Evolutionary conservation across 92 coral and sea anemone genomes (phyloP).

Genomic region (Pocillopora grandis): DNA sequence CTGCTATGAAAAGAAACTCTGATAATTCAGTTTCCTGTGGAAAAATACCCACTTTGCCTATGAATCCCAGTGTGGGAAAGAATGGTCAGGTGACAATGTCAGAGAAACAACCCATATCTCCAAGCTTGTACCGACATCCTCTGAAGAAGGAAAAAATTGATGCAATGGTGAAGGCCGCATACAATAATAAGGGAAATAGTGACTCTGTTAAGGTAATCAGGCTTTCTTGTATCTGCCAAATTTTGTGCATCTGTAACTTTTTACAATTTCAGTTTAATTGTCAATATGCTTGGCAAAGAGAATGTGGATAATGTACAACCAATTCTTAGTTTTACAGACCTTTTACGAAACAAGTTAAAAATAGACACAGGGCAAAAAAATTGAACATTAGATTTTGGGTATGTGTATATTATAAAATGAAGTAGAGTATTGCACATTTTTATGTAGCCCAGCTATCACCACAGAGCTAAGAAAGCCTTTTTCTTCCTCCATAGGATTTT

Average conservation of each 20-base stretch:
- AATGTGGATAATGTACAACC: no score
- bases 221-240: no score
- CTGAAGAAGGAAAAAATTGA: conserved; percentile 62
- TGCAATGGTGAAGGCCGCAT: conserved; percentile 53
- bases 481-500: conserved; percentile 48
- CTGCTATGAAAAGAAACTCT: conserved; percentile 36
- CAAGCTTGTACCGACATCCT: conserved; percentile 44
- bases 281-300: no score
- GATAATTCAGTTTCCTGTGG: conserved; percentile 10
- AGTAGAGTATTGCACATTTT: no score
- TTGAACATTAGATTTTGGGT: no score
- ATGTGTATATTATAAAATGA: no score
- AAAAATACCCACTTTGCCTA: conserved; percentile 6
- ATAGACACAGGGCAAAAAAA: no score
- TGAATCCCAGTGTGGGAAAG: conserved; percentile 46
- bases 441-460: no score
- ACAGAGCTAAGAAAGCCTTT: neutral
- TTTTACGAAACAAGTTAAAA: no score
- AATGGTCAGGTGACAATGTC: conserved; percentile 32
- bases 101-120: conserved; percentile 35
- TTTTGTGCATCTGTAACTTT: no score
- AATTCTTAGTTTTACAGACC: no score
- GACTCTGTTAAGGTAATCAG: conserved; percentile 68
- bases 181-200: conserved; percentile 40
- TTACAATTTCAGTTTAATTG: no score